Conservation (phyloP, 2,888 invertebrate genomes). For the Drosophila prostipennis region DNA sequence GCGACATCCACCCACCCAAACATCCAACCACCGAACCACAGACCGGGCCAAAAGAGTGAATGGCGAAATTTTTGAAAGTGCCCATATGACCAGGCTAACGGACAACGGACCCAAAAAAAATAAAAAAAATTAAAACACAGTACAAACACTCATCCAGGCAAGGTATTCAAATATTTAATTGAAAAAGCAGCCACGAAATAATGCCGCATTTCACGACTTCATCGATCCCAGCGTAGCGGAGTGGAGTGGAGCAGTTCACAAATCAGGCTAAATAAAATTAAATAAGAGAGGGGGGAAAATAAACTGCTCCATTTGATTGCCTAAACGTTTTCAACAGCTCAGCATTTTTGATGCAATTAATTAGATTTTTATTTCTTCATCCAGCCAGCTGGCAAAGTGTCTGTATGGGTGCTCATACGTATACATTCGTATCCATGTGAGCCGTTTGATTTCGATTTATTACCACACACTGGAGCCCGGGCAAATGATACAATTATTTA, state of each 20-base stretch:
- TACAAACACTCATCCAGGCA: constrained; percentile 38
- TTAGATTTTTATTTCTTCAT: constrained; percentile 78
- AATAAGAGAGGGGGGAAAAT: constrained; percentile 20
- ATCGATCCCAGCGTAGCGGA: constrained; percentile 13
- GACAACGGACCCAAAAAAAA: constrained; percentile 13
- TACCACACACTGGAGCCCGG: constrained; percentile 69
- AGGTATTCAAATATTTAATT: constrained; percentile 68
- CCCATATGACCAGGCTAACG: constrained; percentile 33
- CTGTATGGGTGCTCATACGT: constrained; percentile 4
- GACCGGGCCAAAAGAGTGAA: constrained; percentile 37
- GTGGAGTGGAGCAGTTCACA: constrained; percentile 23
- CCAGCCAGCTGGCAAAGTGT: constrained; percentile 31
- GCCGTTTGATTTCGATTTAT: constrained; percentile 76
- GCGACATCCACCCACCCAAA: constrained; percentile 22
- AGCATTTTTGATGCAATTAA: constrained; percentile 74
- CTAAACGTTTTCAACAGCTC: constrained; percentile 72
- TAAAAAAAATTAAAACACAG: constrained; percentile 10
- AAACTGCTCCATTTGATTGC: constrained; percentile 71
- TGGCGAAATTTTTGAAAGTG: constrained; percentile 53
- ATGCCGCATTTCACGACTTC: constrained; percentile 57
- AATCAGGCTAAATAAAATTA: constrained; percentile 41
- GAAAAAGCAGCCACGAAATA: constrained; percentile 51
- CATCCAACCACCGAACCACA: constrained; percentile 9
- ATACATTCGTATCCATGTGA: constrained; percentile 1
- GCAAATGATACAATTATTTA: constrained; percentile 76